Conservation (phyloP, 1,140 invertebrate genomes). For the Arctopsyche grandis region DNA sequence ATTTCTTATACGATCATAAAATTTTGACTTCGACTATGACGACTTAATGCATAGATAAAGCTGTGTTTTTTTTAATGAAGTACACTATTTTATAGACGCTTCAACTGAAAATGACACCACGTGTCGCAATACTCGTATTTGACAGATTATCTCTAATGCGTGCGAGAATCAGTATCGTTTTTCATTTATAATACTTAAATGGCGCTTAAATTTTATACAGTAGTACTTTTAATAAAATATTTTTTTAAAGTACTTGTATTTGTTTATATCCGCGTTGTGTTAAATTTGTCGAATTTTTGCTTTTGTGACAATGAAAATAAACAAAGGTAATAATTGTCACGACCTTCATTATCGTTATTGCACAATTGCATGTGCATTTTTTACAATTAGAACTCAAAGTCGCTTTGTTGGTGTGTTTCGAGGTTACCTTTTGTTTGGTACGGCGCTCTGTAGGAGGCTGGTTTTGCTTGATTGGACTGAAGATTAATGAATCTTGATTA, state of each 20-base stretch:
- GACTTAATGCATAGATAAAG: too few relatives aligned
- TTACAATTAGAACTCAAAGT: not conserved
- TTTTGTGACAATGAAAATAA: not conserved
- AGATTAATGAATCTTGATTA: not conserved
- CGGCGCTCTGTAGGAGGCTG: not conserved
- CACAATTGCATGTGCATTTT: slow-evolving; percentile 30
- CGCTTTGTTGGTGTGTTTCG: not conserved
- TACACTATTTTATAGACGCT: too few relatives aligned
- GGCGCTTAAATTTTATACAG: not conserved
- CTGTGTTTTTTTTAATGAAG: too few relatives aligned
- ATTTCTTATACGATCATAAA: too few relatives aligned
- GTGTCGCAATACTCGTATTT: too few relatives aligned
- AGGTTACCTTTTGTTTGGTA: slow-evolving; percentile 8
- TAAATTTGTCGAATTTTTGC: not conserved
- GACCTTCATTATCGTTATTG: slow-evolving; percentile 17
- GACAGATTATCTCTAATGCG: too few relatives aligned
- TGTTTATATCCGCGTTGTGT: slow-evolving; percentile 11
- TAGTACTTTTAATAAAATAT: too few relatives aligned
- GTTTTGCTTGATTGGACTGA: not conserved
- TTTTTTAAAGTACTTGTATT: not conserved
- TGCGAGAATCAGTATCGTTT: too few relatives aligned
- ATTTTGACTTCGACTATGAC: too few relatives aligned
- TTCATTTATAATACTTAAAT: too few relatives aligned
- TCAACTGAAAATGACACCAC: too few relatives aligned
- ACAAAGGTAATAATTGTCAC: not conserved